A percentile compares a stretch with the other conserved stretches of the same genome.
Conservation (phyloP, 2,888 invertebrate species). For the Scaptomyza parva region DNA sequence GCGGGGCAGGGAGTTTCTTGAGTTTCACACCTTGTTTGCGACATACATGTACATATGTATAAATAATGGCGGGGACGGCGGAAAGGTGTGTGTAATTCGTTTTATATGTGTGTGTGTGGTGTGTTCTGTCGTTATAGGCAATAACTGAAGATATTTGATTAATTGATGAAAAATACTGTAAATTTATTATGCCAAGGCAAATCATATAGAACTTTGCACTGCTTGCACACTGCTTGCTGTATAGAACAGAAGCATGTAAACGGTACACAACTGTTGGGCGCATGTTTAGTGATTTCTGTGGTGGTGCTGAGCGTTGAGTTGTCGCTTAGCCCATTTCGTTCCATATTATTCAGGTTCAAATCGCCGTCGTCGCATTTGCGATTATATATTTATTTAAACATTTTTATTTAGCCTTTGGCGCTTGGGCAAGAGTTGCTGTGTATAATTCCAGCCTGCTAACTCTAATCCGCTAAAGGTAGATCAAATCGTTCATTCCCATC, state of each 20-base stretch:
- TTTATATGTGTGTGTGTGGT: conserved; percentile 24
- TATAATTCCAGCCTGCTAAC: conserved; percentile 62
- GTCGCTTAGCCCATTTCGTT: background rate
- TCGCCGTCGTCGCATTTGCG: background rate
- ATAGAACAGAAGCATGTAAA: conserved; percentile 8
- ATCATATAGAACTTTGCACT: background rate
- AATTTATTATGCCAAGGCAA: background rate
- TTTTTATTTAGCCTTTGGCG: conserved; percentile 69
- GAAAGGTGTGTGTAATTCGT: conserved; percentile 23
- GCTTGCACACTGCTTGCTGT: conserved; percentile 31
- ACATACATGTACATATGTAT: conserved; percentile 35
- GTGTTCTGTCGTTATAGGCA: conserved; percentile 35
- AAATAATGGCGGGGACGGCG: conserved; percentile 37
- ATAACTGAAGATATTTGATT: conserved; percentile 57
- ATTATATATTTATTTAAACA: background rate
- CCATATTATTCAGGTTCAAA: conserved; percentile 44
- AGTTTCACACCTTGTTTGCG: conserved; percentile 69
- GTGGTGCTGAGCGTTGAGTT: conserved; percentile 35
- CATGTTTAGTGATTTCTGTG: rapidly evolving
- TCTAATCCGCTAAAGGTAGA: conserved; percentile 84
- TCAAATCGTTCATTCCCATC: conserved; percentile 80
- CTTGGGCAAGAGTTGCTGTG: conserved; percentile 81
- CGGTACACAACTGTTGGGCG: background rate
- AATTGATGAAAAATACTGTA: conserved; percentile 48
- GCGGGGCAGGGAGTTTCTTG: conserved; percentile 26